A percentile compares a stretch with the other conserved stretches of the same genome.
Evolutionary conservation across 2,113 vertebrate species (phyloP).

Genomic region (Balaeniceps rex): DNA sequence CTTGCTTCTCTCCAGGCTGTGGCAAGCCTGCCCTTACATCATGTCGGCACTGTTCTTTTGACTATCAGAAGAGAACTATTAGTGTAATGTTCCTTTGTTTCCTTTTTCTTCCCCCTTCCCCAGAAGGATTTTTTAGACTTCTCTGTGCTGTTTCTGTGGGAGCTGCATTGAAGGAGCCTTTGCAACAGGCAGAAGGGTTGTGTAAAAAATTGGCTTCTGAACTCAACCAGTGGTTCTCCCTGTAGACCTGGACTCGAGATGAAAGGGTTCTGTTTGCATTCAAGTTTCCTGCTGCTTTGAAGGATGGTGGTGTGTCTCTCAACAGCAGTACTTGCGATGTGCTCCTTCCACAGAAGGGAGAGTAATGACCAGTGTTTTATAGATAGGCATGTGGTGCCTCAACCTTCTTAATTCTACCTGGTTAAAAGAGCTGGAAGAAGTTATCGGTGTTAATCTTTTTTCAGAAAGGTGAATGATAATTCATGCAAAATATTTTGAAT

Average conservation of each 20-base stretch:
- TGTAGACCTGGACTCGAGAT: neutral
- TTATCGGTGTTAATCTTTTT: neutral
- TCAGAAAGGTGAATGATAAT: neutral
- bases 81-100: neutral
- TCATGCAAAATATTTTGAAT: neutral
- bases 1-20: conserved; percentile 10
- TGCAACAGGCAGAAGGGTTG: neutral
- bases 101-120: neutral
- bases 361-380: neutral
- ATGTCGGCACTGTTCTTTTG: neutral
- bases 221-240: neutral
- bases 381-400: neutral
- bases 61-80: neutral
- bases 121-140: neutral
- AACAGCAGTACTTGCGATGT: neutral
- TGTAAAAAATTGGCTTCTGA: neutral
- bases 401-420: neutral
- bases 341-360: neutral
- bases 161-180: neutral
- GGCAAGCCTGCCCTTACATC: neutral
- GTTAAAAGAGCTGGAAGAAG: neutral
- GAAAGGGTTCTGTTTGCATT: neutral
- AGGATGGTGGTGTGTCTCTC: neutral
- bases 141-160: neutral
- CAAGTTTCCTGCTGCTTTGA: neutral